A percentile compares a stretch with the other conserved stretches of the same genome.
Evolutionary conservation across 2,888 invertebrate species (phyloP).

Genomic region (Phyllotreta cruciferae): DNA sequence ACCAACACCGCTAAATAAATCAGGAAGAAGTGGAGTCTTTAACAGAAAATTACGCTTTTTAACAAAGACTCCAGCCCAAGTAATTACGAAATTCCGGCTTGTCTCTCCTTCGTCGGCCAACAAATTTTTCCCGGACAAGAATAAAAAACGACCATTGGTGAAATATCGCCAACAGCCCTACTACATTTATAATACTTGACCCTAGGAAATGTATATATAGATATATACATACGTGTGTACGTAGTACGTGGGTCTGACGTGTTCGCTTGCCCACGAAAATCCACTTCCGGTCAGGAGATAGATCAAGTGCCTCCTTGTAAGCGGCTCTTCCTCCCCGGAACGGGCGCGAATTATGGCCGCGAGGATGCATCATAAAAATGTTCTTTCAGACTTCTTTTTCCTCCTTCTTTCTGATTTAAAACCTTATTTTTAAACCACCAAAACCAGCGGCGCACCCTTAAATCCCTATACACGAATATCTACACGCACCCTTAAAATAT

Average conservation of each 20-base stretch:
- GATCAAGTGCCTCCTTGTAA: constrained; percentile 41
- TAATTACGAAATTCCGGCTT: constrained; percentile 21
- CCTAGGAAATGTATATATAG: constrained; percentile 17
- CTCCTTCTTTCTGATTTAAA: constrained; percentile 6
- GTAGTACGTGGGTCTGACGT: constrained; percentile 28
- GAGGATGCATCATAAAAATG: constrained; percentile 32
- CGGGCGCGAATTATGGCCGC: constrained; percentile 26
- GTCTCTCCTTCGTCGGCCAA: not conserved
- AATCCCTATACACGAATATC: too few species aligned
- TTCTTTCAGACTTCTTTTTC: constrained; percentile 19
- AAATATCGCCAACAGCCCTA: constrained; percentile 30
- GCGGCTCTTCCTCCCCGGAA: constrained; percentile 33
- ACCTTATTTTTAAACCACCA: not conserved
- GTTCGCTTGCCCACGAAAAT: constrained; percentile 42
- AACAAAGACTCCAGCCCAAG: constrained; percentile 1
- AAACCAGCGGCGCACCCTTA: not conserved
- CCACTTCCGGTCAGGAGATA: constrained; percentile 41
- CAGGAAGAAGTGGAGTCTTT: too few species aligned
- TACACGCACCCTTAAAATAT: too few species aligned
- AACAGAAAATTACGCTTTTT: too few species aligned
- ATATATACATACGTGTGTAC: not conserved
- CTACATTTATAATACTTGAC: constrained; percentile 39
- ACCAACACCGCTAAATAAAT: too few species aligned
- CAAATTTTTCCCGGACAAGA: constrained; percentile 16
- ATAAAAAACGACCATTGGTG: constrained; percentile 32